A percentile compares a stretch with the other conserved stretches of the same genome.
These are phyloP conservation scores for Scolopax rusticola DNA, from an alignment of 2,797 vertebrate species.

Conservation along the genomic window DNA sequence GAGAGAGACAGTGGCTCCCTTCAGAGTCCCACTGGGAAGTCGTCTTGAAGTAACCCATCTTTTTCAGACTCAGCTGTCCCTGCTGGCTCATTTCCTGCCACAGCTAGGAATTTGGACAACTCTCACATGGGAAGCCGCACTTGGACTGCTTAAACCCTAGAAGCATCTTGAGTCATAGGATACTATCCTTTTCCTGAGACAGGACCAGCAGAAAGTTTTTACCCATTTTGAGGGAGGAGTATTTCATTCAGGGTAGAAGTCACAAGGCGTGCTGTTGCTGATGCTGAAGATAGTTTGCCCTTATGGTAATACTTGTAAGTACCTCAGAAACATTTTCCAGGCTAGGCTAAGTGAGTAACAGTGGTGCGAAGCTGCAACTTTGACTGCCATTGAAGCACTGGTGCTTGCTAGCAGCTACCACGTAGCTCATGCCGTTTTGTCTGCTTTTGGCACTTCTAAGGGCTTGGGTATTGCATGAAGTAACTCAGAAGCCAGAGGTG, in stretches of 20 bases:
- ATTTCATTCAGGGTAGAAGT: background rate
- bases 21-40: background rate
- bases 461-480: background rate
- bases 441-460: background rate
- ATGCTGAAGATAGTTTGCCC: background rate
- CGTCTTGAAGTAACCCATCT: conserved; percentile 15
- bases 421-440: background rate
- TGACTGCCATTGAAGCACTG: background rate
- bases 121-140: background rate
- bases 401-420: background rate
- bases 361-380: background rate
- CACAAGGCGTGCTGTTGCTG: background rate
- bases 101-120: conserved; percentile 10
- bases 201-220: background rate
- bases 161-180: background rate
- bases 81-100: conserved; percentile 40
- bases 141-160: background rate
- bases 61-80: background rate
- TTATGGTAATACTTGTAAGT: background rate
- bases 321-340: background rate
- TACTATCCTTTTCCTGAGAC: background rate
- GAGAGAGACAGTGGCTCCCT: background rate
- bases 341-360: background rate
- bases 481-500: background rate
- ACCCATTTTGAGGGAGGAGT: rapidly evolving